phyloP scores from a whole-genome alignment of 1,140 invertebrate genomes.

The Drosophila triauraria region DNA sequence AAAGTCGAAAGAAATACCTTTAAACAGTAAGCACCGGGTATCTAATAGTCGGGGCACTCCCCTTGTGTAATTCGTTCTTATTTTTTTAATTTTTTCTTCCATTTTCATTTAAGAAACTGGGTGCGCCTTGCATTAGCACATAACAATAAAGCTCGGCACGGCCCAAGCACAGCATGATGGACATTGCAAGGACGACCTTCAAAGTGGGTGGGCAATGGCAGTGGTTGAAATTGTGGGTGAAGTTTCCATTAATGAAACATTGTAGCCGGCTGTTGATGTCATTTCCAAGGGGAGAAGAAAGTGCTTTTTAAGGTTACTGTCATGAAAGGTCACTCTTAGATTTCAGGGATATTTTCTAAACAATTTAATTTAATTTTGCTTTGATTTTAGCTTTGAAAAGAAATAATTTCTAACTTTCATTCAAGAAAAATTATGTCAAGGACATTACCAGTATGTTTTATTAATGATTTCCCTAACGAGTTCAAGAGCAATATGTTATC shows the following conservation, averaged over 20 bases:
- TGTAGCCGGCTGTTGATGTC: slow-evolving; percentile 22
- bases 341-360: not conserved
- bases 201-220: slow-evolving; percentile 5
- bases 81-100: not conserved
- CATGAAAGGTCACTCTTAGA: not conserved
- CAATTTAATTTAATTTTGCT: not conserved
- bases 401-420: not conserved
- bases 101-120: slow-evolving; percentile 33
- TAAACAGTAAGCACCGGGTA: not conserved
- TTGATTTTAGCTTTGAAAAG: not conserved
- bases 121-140: slow-evolving; percentile 43
- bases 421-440: not conserved
- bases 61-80: too few relatives aligned
- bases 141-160: slow-evolving; percentile 25
- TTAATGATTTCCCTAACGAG: slow-evolving; percentile 5
- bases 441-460: slow-evolving; percentile 14
- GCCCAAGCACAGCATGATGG: slow-evolving; percentile 30
- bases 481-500: slow-evolving; percentile 7
- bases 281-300: not conserved
- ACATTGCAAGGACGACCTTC: slow-evolving; percentile 54
- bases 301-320: not conserved
- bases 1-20: not conserved
- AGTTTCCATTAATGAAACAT: slow-evolving; percentile 38
- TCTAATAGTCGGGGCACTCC: not conserved
- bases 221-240: slow-evolving; percentile 14